Evolutionary conservation across 2,797 vertebrate species (phyloP).

Genomic region (Coregonus ussuriensis): DNA sequence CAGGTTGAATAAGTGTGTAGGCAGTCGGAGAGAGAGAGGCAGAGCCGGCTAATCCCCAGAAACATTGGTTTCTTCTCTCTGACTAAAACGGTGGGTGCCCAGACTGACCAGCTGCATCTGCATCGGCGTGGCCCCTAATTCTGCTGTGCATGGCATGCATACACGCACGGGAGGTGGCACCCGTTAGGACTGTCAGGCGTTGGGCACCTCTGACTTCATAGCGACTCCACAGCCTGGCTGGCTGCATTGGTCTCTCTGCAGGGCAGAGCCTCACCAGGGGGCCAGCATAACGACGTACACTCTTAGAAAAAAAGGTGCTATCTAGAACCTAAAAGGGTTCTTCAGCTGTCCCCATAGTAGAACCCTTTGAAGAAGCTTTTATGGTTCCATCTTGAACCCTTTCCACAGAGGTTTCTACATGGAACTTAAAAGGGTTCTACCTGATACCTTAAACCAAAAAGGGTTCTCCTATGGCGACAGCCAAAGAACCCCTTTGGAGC

Average conservation of each 20-base stretch:
- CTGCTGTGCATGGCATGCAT: background rate
- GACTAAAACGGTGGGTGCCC: background rate
- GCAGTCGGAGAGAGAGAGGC: slow-evolving; percentile 4
- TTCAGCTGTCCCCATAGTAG: too few species aligned
- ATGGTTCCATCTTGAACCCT: too few species aligned
- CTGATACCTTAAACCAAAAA: too few species aligned
- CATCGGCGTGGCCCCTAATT: slow-evolving; percentile 21
- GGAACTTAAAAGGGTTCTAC: too few species aligned
- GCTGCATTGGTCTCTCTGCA: slow-evolving; percentile 9
- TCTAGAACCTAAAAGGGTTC: too few species aligned
- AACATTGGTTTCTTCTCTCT: slow-evolving; percentile 37
- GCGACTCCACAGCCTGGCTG: slow-evolving; percentile 18
- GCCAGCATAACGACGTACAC: background rate
- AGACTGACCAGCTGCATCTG: slow-evolving; percentile 25
- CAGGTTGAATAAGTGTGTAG: slow-evolving; percentile 29
- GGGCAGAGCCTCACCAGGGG: background rate
- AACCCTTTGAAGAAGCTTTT: too few species aligned
- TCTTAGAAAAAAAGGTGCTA: too few species aligned
- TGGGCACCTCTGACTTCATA: slow-evolving; percentile 15
- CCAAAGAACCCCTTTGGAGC: too few species aligned
- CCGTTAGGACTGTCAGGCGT: slow-evolving; percentile 28
- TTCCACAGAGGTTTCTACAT: too few species aligned
- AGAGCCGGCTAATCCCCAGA: slow-evolving; percentile 38
- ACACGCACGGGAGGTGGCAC: background rate
- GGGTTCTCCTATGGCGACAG: too few species aligned